phyloP scores from a whole-genome alignment of 1,140 invertebrate species.

The Trichonephila inaurata region DNA sequence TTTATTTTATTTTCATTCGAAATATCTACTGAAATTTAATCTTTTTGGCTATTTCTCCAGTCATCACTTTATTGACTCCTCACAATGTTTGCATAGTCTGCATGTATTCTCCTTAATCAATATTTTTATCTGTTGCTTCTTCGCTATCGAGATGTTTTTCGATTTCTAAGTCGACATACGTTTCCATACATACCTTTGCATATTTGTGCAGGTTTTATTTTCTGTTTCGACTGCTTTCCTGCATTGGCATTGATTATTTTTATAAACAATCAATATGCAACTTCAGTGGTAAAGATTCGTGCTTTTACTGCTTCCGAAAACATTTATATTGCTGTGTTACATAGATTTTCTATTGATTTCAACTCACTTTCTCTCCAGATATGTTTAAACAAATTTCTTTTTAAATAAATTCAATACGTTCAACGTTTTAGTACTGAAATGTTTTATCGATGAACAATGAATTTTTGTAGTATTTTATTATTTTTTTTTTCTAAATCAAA shows the following conservation, averaged over 20 bases:
- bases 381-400: neutral
- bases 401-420: neutral
- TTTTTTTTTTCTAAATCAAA: neutral
- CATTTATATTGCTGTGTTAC: neutral
- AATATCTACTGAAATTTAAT: slow-evolving; percentile 49
- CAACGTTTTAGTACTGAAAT: neutral
- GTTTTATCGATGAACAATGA: neutral
- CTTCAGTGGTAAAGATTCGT: neutral
- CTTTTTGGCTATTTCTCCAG: slow-evolving; percentile 23
- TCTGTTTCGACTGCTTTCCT: neutral
- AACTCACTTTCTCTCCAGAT: neutral
- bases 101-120: slow-evolving; percentile 25
- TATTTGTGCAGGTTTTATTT: slow-evolving; percentile 8
- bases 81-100: slow-evolving; percentile 28
- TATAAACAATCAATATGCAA: slow-evolving; percentile 34
- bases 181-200: slow-evolving; percentile 14
- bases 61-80: slow-evolving; percentile 44
- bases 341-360: slow-evolving; percentile 3
- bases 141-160: slow-evolving; percentile 24
- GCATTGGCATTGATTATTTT: slow-evolving; percentile 11
- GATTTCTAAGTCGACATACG: slow-evolving; percentile 14
- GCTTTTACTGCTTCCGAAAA: neutral
- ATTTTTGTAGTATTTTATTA: neutral
- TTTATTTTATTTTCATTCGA: neutral
- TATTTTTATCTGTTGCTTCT: slow-evolving; percentile 31